Percentiles rank a stretch among this genome's conserved stretches.
Evolutionary conservation across 2,797 vertebrate genomes (phyloP).

Genomic region (Oryzias sinensis): DNA sequence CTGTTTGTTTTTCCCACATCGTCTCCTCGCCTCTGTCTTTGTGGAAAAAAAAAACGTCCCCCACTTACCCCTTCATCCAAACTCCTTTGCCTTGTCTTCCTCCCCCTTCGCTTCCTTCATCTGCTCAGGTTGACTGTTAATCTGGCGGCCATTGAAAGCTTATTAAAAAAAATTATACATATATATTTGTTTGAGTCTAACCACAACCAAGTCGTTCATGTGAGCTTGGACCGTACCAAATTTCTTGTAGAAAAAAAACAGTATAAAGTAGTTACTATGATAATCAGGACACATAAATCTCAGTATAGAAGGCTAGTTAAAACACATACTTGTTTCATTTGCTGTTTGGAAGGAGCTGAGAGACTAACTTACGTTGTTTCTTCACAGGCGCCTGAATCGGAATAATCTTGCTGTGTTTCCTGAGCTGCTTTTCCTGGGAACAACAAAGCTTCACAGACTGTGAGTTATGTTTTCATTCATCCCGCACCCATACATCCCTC

Average conservation of each 20-base stretch:
- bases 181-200: not conserved
- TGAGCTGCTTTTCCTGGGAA: slow-evolving; percentile 95
- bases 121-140: slow-evolving; percentile 61
- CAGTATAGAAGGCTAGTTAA: slow-evolving; percentile 34
- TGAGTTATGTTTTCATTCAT: slow-evolving; percentile 80
- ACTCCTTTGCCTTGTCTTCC: slow-evolving; percentile 39
- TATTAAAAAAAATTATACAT: not conserved
- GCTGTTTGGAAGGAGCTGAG: slow-evolving; percentile 32
- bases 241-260: slow-evolving; percentile 39
- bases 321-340: slow-evolving; percentile 29
- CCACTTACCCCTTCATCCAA: slow-evolving; percentile 38
- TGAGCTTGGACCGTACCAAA: slow-evolving; percentile 1
- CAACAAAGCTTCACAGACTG: slow-evolving; percentile 95
- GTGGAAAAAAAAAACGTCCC: slow-evolving; percentile 58
- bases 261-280: slow-evolving; percentile 24
- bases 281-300: slow-evolving; percentile 40
- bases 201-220: not conserved
- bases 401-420: slow-evolving; percentile 97
- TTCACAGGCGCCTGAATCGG: slow-evolving; percentile 94
- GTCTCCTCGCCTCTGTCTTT: slow-evolving; percentile 81
- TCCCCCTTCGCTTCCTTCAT: slow-evolving; percentile 43
- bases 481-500: slow-evolving; percentile 19
- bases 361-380: slow-evolving; percentile 65
- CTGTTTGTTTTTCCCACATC: slow-evolving; percentile 99
- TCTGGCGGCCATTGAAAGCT: slow-evolving; percentile 57